phyloP scores from a whole-genome alignment of 2,113 vertebrate species.

The Podarcis raffonei region DNA sequence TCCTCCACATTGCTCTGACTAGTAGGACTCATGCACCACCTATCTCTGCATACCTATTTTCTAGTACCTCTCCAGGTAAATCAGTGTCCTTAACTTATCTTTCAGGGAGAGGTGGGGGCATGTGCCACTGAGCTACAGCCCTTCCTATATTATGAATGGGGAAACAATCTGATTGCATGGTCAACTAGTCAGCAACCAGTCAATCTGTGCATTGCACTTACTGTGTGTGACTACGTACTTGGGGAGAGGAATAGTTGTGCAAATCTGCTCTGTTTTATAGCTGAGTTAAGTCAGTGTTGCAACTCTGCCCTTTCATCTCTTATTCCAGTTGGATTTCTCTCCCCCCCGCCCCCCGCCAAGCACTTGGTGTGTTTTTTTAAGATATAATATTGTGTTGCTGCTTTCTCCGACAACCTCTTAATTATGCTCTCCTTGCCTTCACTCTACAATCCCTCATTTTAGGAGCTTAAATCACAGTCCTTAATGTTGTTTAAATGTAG shows the following conservation, averaged over 20 bases:
- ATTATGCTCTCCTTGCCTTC: constrained; percentile 49
- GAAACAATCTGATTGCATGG: neutral
- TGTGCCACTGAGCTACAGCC: neutral
- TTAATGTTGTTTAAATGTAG: constrained; percentile 44
- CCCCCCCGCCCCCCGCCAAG: neutral
- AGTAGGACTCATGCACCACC: neutral
- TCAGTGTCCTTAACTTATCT: neutral
- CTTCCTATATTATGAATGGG: neutral
- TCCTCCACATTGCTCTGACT: too few relatives aligned
- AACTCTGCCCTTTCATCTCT: constrained; percentile 1
- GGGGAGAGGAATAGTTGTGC: neutral
- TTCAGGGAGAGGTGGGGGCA: neutral
- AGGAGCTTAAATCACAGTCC: constrained; percentile 40
- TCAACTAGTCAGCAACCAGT: neutral
- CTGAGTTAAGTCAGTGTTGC: constrained; percentile 32
- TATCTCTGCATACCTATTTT: neutral
- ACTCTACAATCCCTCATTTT: constrained; percentile 40
- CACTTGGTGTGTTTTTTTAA: constrained; percentile 23
- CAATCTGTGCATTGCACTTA: neutral
- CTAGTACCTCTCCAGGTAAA: neutral
- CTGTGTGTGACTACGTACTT: neutral
- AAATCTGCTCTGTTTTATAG: neutral
- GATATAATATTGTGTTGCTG: constrained; percentile 19
- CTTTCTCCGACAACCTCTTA: constrained; percentile 29
- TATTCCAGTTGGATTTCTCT: constrained; percentile 20